These are phyloP conservation scores for Lepidothrix coronata DNA, from an alignment of 2,113 vertebrate genomes.

Conservation along the genomic window DNA sequence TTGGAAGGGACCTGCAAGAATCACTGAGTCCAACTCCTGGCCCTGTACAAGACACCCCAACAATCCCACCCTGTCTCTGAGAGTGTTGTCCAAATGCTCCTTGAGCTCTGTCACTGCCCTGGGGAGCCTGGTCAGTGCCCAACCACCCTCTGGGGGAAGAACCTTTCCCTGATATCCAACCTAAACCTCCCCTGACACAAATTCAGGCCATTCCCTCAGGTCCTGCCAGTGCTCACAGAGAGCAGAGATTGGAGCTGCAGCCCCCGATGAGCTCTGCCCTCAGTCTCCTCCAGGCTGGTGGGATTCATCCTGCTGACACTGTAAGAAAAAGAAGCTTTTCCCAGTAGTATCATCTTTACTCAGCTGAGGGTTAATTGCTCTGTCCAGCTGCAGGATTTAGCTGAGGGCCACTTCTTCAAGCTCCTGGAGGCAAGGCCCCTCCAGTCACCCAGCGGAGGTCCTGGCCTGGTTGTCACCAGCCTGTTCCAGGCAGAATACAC, in stretches of 20 bases:
- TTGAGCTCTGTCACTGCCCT: not conserved
- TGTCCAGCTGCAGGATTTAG: not conserved
- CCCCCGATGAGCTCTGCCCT: not conserved
- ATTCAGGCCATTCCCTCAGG: accelerated
- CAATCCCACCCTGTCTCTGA: not conserved
- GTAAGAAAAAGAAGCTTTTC: not conserved
- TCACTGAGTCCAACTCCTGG: not conserved
- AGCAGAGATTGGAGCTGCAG: not conserved
- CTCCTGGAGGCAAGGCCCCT: not conserved
- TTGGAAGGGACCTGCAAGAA: not conserved
- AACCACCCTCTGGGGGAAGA: not conserved
- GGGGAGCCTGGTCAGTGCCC: not conserved
- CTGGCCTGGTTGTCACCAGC: not conserved
- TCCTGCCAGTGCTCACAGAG: not conserved
- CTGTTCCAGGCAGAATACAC: accelerated
- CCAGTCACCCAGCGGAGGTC: not conserved
- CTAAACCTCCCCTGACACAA: accelerated
- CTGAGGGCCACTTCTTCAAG: not conserved
- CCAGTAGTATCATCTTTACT: not conserved
- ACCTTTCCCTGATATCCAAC: not conserved
- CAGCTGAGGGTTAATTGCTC: not conserved
- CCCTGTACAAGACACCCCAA: not conserved
- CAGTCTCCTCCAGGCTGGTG: not conserved
- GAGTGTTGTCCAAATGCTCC: accelerated
- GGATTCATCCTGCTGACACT: not conserved